Conservation (phyloP, 2,888 invertebrate species). For the Pardosa pseudoannulata region DNA sequence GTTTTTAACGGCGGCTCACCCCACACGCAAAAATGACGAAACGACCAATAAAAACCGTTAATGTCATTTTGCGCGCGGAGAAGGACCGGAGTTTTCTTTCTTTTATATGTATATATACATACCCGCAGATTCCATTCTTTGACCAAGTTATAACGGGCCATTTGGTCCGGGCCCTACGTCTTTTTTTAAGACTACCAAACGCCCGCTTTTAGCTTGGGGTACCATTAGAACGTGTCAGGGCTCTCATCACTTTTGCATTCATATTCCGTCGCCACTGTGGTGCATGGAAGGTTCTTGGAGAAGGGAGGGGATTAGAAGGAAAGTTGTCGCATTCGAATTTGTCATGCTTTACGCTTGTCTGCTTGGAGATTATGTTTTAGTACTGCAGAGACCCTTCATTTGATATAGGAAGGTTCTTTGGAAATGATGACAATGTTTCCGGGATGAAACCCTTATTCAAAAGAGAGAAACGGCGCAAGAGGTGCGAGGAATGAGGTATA, state of each 20-base stretch:
- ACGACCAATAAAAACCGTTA: conserved; percentile 62
- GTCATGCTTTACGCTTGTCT: not conserved
- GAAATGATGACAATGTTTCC: not conserved
- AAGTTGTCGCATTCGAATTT: conserved; percentile 3
- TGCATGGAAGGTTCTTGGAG: not conserved
- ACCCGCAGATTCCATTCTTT: conserved; percentile 24
- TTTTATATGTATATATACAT: too few species aligned
- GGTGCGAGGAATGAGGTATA: not conserved
- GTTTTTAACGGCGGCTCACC: conserved; percentile 48
- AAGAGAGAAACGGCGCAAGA: too few species aligned
- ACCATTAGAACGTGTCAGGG: conserved; percentile 8
- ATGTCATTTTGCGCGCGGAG: conserved; percentile 41
- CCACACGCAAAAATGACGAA: conserved; percentile 52
- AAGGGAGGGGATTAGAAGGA: not conserved
- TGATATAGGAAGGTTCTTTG: too few species aligned
- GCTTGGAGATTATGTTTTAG: not conserved
- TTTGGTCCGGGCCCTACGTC: conserved; percentile 43
- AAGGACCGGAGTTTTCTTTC: conserved; percentile 20
- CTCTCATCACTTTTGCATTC: not conserved
- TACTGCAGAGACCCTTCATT: not conserved
- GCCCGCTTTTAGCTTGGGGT: not conserved
- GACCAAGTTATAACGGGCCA: conserved; percentile 46
- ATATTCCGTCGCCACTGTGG: not conserved
- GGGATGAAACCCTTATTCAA: too few species aligned
- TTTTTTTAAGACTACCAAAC: not conserved